Conservation (phyloP, 2,797 vertebrate species). For the Lagothrix lagotricha region DNA sequence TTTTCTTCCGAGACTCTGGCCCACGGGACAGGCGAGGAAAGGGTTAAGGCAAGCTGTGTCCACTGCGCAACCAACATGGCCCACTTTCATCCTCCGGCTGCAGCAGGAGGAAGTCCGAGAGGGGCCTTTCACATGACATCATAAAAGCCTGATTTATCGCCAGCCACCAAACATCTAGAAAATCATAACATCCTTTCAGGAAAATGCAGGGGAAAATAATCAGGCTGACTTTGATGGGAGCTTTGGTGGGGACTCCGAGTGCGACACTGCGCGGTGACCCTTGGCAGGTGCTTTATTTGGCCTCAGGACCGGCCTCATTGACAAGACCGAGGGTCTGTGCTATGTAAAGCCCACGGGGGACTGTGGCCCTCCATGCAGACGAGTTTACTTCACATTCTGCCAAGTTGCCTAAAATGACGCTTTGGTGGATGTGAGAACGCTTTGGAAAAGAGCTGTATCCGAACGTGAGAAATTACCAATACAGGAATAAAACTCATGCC, state of each 20-base stretch:
- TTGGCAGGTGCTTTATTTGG: conserved; percentile 80
- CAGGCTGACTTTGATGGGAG: conserved; percentile 94
- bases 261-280: conserved; percentile 80
- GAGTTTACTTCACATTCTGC: background rate
- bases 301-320: conserved; percentile 1
- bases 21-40: conserved; percentile 38
- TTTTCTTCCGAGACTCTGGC: background rate
- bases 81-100: conserved; percentile 84
- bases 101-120: conserved; percentile 89
- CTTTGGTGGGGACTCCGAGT: conserved; percentile 84
- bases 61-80: conserved; percentile 73
- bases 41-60: conserved; percentile 79
- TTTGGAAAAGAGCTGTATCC: background rate
- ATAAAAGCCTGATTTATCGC: conserved; percentile 97
- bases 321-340: background rate
- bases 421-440: background rate
- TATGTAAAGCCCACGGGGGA: background rate
- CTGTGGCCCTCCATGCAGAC: background rate
- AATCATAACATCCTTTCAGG: conserved; percentile 99
- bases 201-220: conserved; percentile 98
- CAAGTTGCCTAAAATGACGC: background rate
- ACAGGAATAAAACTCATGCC: background rate
- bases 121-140: conserved; percentile 95
- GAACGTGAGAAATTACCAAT: background rate
- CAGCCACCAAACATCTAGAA: conserved; percentile 93